These are phyloP conservation scores for Nannobrachium achirus DNA, from an alignment of 2,113 vertebrate genomes.

Conservation along the genomic window DNA sequence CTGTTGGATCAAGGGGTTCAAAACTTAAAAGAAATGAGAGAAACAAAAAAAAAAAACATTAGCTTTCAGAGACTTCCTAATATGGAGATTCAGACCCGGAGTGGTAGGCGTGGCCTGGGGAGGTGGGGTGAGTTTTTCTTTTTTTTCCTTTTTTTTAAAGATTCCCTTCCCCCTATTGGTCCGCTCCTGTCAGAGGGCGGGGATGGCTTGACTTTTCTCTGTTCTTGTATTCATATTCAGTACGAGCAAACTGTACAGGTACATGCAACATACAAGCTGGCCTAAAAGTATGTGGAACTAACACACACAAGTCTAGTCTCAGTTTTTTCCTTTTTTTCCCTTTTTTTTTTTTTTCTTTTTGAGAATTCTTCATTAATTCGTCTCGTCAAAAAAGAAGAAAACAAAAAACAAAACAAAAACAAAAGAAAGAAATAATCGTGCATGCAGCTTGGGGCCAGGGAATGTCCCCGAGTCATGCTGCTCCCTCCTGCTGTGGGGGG, in stretches of 20 bases:
- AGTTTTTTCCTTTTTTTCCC: slow-evolving; percentile 79
- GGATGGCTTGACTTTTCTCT: slow-evolving; percentile 97
- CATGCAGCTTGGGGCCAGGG: slow-evolving; percentile 93
- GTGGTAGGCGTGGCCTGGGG: slow-evolving; percentile 83
- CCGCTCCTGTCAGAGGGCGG: slow-evolving; percentile 83
- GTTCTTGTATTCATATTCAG: slow-evolving; percentile 91
- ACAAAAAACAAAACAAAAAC: slow-evolving; percentile 42
- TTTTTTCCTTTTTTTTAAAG: no score
- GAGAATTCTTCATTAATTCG: slow-evolving; percentile 69
- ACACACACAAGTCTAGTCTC: slow-evolving; percentile 93
- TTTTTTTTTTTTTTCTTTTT: slow-evolving; percentile 68
- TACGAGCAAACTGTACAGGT: slow-evolving; percentile 99
- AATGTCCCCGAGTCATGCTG: slow-evolving; percentile 92
- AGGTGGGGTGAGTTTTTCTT: no score
- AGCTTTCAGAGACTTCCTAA: slow-evolving; percentile 77
- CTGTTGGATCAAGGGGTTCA: slow-evolving; percentile 87
- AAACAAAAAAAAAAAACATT: slow-evolving; percentile 36
- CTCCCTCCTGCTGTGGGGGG: slow-evolving; percentile 85
- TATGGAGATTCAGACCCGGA: slow-evolving; percentile 91
- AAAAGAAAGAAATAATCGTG: slow-evolving; percentile 72
- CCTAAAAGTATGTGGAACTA: slow-evolving; percentile 94
- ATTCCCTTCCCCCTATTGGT: slow-evolving; percentile 37
- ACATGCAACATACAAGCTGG: slow-evolving; percentile 99
- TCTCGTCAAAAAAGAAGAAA: slow-evolving; percentile 77
- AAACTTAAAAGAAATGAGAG: slow-evolving; percentile 63